Evolutionary conservation across 2,888 invertebrate genomes (phyloP).

Genomic region (Nycteola revayana): DNA sequence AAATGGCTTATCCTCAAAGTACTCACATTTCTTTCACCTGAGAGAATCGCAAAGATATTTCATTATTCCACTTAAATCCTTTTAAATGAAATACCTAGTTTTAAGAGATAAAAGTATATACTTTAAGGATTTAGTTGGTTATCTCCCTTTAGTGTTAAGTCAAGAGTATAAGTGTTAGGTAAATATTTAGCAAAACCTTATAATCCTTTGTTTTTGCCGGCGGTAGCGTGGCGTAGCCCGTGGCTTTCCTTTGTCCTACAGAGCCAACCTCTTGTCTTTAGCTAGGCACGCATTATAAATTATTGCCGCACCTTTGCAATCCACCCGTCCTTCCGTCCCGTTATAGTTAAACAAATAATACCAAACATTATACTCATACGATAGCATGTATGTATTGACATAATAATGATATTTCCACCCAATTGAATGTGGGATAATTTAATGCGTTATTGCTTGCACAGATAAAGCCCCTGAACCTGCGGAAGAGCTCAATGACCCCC

Average conservation of each 20-base stretch:
- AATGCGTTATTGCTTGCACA: no score
- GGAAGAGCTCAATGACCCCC: no score
- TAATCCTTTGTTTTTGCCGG: conserved; percentile 66
- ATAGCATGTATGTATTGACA: no score
- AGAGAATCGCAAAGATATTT: conserved; percentile 16
- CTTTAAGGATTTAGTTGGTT: conserved; percentile 33
- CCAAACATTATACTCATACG: no score
- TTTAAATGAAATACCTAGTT: conserved; percentile 15
- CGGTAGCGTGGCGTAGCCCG: conserved; percentile 24
- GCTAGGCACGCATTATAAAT: conserved; percentile 64
- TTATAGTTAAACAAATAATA: no score
- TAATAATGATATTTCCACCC: no score
- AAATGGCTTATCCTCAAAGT: conserved; percentile 20
- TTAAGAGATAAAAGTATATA: conserved; percentile 34
- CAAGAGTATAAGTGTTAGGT: conserved; percentile 52
- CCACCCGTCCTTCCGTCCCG: conserved; percentile 7
- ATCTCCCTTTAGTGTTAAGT: conserved; percentile 36
- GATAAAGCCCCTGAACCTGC: no score
- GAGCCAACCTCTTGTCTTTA: conserved; percentile 56
- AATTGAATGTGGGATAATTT: background rate
- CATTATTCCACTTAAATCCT: conserved; percentile 22
- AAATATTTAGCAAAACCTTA: conserved; percentile 66
- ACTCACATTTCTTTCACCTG: conserved; percentile 20
- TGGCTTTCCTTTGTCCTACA: conserved; percentile 55
- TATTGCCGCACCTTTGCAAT: conserved; percentile 36